Evolutionary conservation across 2,797 vertebrate species (phyloP).

Genomic region (Enteromius afrohamiltoni): DNA sequence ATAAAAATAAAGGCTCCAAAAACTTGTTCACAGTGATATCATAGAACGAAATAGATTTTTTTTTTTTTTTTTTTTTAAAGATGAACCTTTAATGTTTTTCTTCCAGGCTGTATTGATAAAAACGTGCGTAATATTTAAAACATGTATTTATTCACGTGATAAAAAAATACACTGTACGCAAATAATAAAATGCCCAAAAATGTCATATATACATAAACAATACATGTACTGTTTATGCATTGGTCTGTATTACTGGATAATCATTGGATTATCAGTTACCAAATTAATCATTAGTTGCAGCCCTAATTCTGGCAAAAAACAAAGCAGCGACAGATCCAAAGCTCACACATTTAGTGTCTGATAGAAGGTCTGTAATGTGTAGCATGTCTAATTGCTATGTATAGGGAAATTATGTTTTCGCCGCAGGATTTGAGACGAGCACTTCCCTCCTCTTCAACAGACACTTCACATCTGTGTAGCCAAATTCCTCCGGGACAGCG

Average conservation of each 20-base stretch:
- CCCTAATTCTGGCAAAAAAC: not conserved
- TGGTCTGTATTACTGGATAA: not conserved
- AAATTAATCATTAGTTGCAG: slow-evolving; percentile 29
- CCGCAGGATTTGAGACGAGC: not conserved
- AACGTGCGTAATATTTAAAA: not conserved
- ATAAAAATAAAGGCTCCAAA: too few relatives aligned
- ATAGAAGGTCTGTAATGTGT: slow-evolving; percentile 39
- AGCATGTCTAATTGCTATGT: slow-evolving; percentile 22
- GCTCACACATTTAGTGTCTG: slow-evolving; percentile 15
- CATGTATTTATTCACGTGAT: not conserved
- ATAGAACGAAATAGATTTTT: too few relatives aligned
- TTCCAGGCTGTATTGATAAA: not conserved
- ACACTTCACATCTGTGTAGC: slow-evolving; percentile 49
- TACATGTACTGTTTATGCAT: not conserved
- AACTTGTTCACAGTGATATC: too few relatives aligned
- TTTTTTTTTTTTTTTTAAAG: not conserved
- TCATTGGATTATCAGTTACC: slow-evolving; percentile 23
- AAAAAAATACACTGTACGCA: not conserved
- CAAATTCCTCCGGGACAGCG: slow-evolving; percentile 40
- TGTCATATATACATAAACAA: not conserved
- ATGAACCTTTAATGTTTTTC: not conserved
- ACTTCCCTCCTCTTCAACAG: slow-evolving; percentile 31
- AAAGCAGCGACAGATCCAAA: not conserved
- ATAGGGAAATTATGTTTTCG: slow-evolving; percentile 18
- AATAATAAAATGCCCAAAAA: not conserved